Evolutionary conservation across 2,113 vertebrate species (phyloP), one percentile per base, ranked within the genome.

Genomic region (Ictalurus punctatus): DNA sequence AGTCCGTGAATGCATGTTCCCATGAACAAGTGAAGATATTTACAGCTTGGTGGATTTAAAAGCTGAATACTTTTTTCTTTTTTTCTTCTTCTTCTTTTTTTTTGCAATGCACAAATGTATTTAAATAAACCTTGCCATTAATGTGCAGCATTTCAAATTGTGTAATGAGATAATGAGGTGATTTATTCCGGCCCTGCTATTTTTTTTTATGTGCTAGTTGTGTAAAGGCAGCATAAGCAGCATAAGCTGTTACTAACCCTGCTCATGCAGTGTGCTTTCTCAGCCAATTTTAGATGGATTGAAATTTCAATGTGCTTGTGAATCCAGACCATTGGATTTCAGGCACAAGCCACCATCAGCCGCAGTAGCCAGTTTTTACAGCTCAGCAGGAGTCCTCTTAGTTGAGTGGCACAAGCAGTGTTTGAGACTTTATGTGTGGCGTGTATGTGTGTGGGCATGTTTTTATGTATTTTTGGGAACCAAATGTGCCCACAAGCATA

Each of bases 341-440:
- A 91, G 87, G 84, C 88, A 44, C 67, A 91, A 88, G 88, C 79
- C 59, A 59, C 76, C 78, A 73, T 91, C 78, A 83, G 61, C 74
- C 17, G 48, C 84, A 86, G 84, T 74, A 88, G 86, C 37, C 71
- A 40, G 78, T 91, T 90, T 85, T 88, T 90, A 88, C 79, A 86
- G 89, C 90, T 86, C 89, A 91, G 90, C 87, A 61, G 90, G 90
- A 84, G 90, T 88, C 89, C 89, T 82, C 78, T 67, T 21, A 84
- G 52, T 71, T 90, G 89, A 91, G 85, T 90, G 89, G 87, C 87
- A 90, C 30, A 81, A 86, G 79, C 87, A 73, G 88, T 74, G 59
- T 91, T 89, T 88, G 86, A 91, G 90, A 84, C 30, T 74, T n/a
- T 40, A 14, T 85, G 25, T 90, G 74, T 58, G 61, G 73, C 23